Evolutionary conservation across 2,888 invertebrate genomes (phyloP).

Genomic region (Oxycera nigricornis): DNA sequence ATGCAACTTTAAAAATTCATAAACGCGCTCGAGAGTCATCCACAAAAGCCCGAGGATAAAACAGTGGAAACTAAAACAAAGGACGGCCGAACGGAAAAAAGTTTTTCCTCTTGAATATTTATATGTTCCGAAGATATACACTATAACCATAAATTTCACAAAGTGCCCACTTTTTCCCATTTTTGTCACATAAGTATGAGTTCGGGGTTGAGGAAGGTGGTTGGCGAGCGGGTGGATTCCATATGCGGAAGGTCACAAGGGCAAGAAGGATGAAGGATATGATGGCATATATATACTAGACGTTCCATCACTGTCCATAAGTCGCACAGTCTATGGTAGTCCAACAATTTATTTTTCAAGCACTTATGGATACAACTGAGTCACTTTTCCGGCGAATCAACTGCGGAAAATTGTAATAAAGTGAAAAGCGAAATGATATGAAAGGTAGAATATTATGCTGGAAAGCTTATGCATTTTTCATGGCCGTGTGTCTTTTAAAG

Average conservation of each 20-base stretch:
- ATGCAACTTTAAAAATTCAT: constrained; percentile 51
- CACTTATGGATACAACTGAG: background rate
- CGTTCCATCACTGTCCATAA: background rate
- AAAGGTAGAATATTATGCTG: no score
- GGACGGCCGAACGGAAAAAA: background rate
- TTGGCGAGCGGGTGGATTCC: background rate
- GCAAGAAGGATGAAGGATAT: background rate
- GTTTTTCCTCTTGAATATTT: constrained; percentile 25
- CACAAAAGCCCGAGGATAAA: background rate
- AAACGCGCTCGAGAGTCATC: constrained; percentile 37
- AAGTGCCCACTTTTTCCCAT: constrained; percentile 14
- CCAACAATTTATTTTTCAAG: constrained; percentile 2
- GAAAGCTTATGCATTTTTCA: no score
- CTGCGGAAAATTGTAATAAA: background rate
- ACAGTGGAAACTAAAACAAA: constrained; percentile 11
- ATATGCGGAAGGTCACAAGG: background rate
- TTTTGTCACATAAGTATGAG: background rate
- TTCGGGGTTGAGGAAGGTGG: background rate
- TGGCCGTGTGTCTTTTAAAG: no score
- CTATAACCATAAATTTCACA: constrained; percentile 30
- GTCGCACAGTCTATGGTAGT: background rate
- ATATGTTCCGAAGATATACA: background rate
- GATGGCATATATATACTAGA: background rate
- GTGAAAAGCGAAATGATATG: background rate
- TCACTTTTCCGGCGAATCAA: background rate